These are phyloP conservation scores for Argyrosomus regius DNA, from an alignment of 2,797 vertebrate species.

Conservation along the genomic window DNA sequence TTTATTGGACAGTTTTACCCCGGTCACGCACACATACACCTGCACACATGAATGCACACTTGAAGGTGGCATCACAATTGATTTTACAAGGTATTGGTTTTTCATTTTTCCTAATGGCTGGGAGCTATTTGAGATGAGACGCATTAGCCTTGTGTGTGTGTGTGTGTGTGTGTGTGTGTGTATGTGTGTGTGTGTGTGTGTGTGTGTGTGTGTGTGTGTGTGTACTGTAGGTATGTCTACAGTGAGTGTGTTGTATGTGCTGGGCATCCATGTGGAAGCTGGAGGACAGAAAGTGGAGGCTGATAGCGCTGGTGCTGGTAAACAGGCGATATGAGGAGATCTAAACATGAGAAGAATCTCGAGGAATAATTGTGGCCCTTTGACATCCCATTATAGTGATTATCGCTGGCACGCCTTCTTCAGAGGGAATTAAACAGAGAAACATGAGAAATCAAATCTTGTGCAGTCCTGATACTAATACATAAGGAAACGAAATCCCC, in stretches of 20 bases:
- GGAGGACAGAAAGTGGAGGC: slow-evolving; percentile 12
- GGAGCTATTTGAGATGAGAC: slow-evolving; percentile 42
- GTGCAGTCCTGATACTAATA: neutral
- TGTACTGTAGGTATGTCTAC: neutral
- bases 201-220: neutral
- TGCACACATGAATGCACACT: slow-evolving; percentile 22
- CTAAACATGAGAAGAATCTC: slow-evolving; percentile 18
- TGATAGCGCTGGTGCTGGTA: slow-evolving; percentile 14
- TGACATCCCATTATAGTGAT: slow-evolving; percentile 9
- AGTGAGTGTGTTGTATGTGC: neutral
- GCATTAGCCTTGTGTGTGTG: slow-evolving; percentile 36
- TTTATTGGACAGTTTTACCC: neutral
- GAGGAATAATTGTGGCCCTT: slow-evolving; percentile 1
- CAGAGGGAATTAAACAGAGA: slow-evolving; percentile 8
- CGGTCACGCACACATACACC: neutral
- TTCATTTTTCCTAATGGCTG: slow-evolving; percentile 55
- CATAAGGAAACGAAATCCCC: neutral
- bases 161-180: neutral
- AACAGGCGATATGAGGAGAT: slow-evolving; percentile 17
- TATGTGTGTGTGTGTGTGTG: neutral
- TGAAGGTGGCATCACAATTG: slow-evolving; percentile 43
- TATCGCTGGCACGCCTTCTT: neutral
- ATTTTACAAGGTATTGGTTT: slow-evolving; percentile 57
- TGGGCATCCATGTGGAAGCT: neutral
- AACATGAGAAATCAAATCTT: slow-evolving; percentile 14